These are phyloP conservation scores for Cryptocheilus praepositus DNA, from an alignment of 2,888 invertebrate species.

Conservation along the genomic window DNA sequence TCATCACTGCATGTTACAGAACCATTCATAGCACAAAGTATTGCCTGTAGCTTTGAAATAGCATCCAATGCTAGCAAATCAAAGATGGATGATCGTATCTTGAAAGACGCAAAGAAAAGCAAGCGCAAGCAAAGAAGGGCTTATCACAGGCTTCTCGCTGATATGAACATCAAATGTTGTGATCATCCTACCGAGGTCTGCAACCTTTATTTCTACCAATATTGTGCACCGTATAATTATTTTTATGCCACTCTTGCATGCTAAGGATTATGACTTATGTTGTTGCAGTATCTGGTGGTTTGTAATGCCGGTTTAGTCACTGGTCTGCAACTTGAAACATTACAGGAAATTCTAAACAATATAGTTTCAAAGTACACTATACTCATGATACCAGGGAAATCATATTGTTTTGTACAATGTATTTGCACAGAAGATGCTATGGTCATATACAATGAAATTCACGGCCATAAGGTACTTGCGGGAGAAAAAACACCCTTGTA, in stretches of 20 bases:
- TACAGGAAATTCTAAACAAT: conserved; percentile 77
- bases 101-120: conserved; percentile 44
- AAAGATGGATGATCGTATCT: no score
- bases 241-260: not conserved
- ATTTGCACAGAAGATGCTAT: conserved; percentile 76
- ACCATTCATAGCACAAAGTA: no score
- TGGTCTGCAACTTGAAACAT: conserved; percentile 81
- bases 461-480: conserved; percentile 79
- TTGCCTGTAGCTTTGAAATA: no score
- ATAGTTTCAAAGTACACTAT: conserved; percentile 79
- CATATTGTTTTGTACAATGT: conserved; percentile 87
- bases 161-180: conserved; percentile 68
- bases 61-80: no score
- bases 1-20: no score
- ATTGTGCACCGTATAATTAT: not conserved
- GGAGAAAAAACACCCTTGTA: conserved; percentile 81
- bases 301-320: conserved; percentile 92
- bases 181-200: conserved; percentile 66
- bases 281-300: conserved; percentile 83
- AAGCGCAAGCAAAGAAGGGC: conserved; percentile 68
- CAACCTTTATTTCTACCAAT: not conserved
- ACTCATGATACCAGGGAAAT: conserved; percentile 85
- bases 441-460: conserved; percentile 78
- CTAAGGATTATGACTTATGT: conserved; percentile 37
- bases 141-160: conserved; percentile 64